phyloP scores from a whole-genome alignment of 2,113 vertebrate genomes.

The Planiliza haematocheilus region DNA sequence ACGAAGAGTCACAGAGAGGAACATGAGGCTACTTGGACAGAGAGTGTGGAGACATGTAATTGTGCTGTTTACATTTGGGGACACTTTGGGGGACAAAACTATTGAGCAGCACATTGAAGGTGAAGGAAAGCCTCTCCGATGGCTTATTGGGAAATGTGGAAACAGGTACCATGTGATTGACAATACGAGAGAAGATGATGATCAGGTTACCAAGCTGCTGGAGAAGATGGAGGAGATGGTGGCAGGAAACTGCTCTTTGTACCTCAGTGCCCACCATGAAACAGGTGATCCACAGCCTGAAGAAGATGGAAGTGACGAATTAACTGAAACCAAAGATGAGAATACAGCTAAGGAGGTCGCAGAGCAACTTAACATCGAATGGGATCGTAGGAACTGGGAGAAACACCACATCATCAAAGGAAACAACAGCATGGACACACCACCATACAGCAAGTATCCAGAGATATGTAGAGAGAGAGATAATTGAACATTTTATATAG shows the following conservation, averaged over 20 bases:
- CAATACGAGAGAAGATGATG: not conserved
- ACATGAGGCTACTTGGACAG: constrained; percentile 36
- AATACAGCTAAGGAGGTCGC: not conserved
- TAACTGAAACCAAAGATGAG: not conserved
- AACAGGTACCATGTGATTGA: constrained; percentile 36
- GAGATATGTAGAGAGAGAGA: too few species aligned
- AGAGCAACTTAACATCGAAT: not conserved
- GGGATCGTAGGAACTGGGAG: constrained; percentile 18
- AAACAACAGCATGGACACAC: not conserved
- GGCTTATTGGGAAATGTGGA: constrained; percentile 39
- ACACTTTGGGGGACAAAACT: constrained; percentile 14
- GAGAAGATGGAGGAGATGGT: constrained; percentile 46
- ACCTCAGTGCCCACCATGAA: not conserved
- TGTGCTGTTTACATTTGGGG: constrained; percentile 40
- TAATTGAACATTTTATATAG: too few species aligned
- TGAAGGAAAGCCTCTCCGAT: constrained; percentile 25
- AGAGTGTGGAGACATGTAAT: constrained; percentile 40
- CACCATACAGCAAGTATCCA: not conserved
- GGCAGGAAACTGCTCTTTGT: constrained; percentile 14
- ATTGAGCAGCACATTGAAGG: constrained; percentile 51
- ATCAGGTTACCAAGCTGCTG: constrained; percentile 29
- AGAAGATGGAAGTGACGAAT: not conserved
- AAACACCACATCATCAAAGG: not conserved
- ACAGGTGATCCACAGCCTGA: not conserved
- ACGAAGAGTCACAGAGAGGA: constrained; percentile 20